Percentiles rank a stretch among this genome's conserved stretches.
Conservation (phyloP, 53 echinoderm and acorn worm species). For the Paracentrotus lividus region DNA sequence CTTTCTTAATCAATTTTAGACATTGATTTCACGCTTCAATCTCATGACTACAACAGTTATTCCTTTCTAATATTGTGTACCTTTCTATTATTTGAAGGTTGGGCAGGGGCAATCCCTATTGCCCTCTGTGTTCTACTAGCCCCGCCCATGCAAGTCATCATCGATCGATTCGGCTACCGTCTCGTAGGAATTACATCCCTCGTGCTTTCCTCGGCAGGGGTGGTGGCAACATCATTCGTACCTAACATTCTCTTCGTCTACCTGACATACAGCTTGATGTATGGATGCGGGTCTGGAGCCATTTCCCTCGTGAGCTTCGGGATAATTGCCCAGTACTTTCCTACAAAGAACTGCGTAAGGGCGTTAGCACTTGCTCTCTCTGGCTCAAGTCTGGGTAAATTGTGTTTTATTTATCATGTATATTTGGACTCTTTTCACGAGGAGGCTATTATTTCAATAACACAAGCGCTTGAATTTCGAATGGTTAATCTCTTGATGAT, state of each 20-base stretch:
- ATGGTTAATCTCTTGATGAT: too few species aligned
- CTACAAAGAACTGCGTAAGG: constrained; percentile 19
- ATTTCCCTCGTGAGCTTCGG: background rate
- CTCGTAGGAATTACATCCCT: background rate
- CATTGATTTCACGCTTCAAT: too few species aligned
- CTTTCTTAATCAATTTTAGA: too few species aligned
- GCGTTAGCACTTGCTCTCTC: background rate
- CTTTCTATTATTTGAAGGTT: too few species aligned
- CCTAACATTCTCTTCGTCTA: constrained; percentile 1
- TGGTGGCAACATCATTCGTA: constrained; percentile 21
- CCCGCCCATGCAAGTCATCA: constrained; percentile 35
- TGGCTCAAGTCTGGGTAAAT: constrained; percentile 40
- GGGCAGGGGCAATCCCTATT: constrained; percentile 37
- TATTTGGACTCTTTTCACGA: too few species aligned
- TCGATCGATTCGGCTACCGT: constrained; percentile 62
- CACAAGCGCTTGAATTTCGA: too few species aligned
- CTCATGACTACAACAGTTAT: too few species aligned
- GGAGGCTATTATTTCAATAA: too few species aligned
- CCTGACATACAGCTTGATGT: constrained; percentile 49
- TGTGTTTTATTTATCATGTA: too few species aligned
- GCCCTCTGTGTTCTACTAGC: constrained; percentile 12
- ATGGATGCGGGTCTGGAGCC: background rate
- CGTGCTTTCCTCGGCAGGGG: background rate
- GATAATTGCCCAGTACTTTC: background rate
- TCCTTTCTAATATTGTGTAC: too few species aligned